Evolutionary conservation across 2,113 vertebrate genomes (phyloP), one percentile per base, ranked within the genome.

Genomic region (Halichoeres trimaculatus): DNA sequence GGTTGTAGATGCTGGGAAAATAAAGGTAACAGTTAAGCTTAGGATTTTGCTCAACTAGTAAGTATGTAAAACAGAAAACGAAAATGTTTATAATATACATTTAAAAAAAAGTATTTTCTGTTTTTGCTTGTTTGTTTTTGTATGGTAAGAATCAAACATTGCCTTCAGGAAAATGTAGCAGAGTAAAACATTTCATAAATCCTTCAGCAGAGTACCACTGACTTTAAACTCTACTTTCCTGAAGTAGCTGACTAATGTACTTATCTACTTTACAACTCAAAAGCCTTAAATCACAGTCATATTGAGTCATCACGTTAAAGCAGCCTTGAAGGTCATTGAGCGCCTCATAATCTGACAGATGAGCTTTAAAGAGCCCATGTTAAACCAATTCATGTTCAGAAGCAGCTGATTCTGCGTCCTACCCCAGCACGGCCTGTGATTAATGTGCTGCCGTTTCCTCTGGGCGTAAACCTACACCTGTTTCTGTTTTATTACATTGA

Each of bases 401-500:
- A 43, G 48, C 45, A 19, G 62, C 58, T 60, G 50, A 19, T 22
- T 57, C 53, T 45, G 26, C n/a, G 51, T 26, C 23, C 0, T 7
- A 35, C 48, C 38, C 8, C 10, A 47, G 20, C 67, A 12, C 30
- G 5, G 55, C 45, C 57, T 36, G 74, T 85, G 83, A 81, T 87
- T 74, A 85, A 85, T 86, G 50, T 30, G 69, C 30, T 20, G 62
- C 65, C 13, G 60, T 54, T 77, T 81, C 66, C 84, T 79, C 22
- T 17, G 38, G 55, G 34, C 50, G 60, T 38, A 73, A 83, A 83
- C 51, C 38, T 83, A 86, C 87, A 90, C 84, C 82, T 88, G 85
- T 81, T 88, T 72, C 74, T 54, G 6, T 84, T 82, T 85, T 80
- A 87, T 84, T 76, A 66, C 58, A 84, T 79, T 71, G 79, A 88